Conservation (phyloP, 2,113 vertebrate genomes). For the Mobula hypostoma region DNA sequence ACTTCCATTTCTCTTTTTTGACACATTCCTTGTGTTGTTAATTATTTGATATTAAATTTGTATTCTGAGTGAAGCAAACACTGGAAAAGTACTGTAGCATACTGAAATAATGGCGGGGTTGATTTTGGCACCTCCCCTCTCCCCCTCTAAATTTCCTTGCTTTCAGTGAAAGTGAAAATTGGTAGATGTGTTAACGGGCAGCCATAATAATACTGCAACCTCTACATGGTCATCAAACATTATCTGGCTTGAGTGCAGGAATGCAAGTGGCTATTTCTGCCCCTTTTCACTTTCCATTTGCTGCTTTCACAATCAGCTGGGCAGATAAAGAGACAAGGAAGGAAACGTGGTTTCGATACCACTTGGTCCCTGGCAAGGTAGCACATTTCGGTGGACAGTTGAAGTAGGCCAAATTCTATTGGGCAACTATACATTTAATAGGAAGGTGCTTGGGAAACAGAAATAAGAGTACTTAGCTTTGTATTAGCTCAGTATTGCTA, state of each 20-base stretch:
- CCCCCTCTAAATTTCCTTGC: background rate
- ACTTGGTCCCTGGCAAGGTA: background rate
- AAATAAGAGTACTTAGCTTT: too few species aligned
- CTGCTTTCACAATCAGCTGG: background rate
- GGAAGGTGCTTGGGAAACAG: too few species aligned
- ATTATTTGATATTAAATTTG: background rate
- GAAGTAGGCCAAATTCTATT: background rate
- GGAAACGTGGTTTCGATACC: background rate
- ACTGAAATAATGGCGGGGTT: background rate
- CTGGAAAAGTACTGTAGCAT: background rate
- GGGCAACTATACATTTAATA: background rate
- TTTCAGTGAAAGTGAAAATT: background rate
- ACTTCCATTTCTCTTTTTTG: constrained; percentile 7
- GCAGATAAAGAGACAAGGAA: background rate
- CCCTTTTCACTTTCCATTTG: background rate
- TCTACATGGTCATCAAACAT: background rate
- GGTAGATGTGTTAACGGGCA: background rate
- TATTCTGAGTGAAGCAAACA: background rate
- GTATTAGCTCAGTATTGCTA: too few species aligned
- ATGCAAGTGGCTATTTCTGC: background rate
- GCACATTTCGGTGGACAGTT: background rate
- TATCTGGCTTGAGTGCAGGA: background rate
- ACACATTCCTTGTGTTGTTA: background rate
- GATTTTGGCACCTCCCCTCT: background rate
- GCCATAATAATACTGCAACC: too few species aligned